Evolutionary conservation across 2,888 invertebrate genomes (phyloP).

Genomic region (Stomorhina lunata): DNA sequence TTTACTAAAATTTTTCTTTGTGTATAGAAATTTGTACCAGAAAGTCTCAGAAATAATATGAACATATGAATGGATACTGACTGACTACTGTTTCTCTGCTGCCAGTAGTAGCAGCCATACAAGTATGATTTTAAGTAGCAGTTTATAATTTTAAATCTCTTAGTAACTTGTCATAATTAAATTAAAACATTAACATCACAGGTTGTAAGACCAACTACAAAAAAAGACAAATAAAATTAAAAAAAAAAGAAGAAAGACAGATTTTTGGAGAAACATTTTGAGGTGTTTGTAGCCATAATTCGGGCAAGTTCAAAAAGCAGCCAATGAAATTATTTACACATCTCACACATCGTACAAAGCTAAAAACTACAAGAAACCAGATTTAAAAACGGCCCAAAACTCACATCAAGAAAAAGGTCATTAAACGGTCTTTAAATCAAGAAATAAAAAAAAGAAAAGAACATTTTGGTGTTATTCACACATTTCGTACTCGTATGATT

Average conservation of each 20-base stretch:
- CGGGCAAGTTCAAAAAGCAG: constrained; percentile 50
- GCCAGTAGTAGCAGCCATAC: constrained; percentile 51
- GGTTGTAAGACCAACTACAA: constrained; percentile 42
- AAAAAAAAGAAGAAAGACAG: background rate
- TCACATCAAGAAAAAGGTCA: constrained; percentile 47
- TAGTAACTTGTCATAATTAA: constrained; percentile 64
- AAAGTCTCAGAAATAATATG: background rate
- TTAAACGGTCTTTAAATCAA: constrained; percentile 61
- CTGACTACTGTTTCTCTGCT: constrained; percentile 1
- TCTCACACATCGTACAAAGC: background rate
- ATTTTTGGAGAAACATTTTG: constrained; percentile 29
- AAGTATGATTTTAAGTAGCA: constrained; percentile 34
- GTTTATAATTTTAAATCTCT: constrained; percentile 56
- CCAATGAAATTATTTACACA: constrained; percentile 21
- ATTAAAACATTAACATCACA: constrained; percentile 66
- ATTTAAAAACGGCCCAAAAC: constrained; percentile 54
- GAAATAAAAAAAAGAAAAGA: constrained; percentile 4
- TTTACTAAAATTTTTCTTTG: constrained; percentile 2
- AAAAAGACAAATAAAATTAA: background rate
- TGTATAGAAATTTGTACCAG: constrained; percentile 24
- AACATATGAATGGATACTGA: constrained; percentile 26
- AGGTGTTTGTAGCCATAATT: constrained; percentile 50
- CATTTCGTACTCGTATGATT: constrained; percentile 20
- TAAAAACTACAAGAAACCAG: constrained; percentile 9
- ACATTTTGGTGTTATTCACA: constrained; percentile 13